phyloP scores from a whole-genome alignment of 2,113 vertebrate genomes.

The Oreocharis arfaki region DNA sequence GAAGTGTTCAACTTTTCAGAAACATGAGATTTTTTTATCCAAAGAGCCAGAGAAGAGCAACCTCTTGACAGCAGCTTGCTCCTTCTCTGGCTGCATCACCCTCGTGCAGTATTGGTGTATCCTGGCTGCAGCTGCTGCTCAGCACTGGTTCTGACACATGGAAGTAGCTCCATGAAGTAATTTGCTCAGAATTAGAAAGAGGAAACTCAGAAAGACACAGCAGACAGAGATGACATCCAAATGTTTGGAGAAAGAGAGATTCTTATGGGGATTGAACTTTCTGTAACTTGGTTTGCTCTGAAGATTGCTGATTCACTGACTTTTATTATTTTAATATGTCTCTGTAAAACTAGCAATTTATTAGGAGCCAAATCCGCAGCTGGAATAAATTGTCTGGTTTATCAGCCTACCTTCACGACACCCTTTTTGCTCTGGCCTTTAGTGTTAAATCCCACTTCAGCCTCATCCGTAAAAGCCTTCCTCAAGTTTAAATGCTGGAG shows the following conservation, averaged over 20 bases:
- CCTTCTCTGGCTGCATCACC: not conserved
- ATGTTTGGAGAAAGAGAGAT: not conserved
- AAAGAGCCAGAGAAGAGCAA: not conserved
- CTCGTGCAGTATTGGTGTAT: not conserved
- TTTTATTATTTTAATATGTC: slow-evolving; percentile 44
- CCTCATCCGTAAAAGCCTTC: not conserved
- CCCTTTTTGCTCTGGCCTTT: not conserved
- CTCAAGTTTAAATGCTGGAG: not conserved
- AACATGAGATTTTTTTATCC: not conserved
- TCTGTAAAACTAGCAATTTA: slow-evolving; percentile 18
- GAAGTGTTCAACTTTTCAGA: not conserved
- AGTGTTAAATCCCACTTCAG: not conserved
- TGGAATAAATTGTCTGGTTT: not conserved
- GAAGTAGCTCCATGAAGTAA: not conserved
- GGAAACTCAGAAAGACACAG: not conserved
- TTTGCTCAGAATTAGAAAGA: not conserved
- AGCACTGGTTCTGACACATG: not conserved
- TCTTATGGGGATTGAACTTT: not conserved
- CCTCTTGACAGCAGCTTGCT: not conserved
- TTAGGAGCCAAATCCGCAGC: slow-evolving; percentile 18
- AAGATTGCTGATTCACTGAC: slow-evolving; percentile 3
- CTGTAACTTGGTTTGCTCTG: not conserved
- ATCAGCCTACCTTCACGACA: not conserved
- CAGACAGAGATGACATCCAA: not conserved
- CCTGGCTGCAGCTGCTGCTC: not conserved